Evolutionary conservation across 2,797 vertebrate genomes (phyloP).

Genomic region (Oophaga sylvatica): DNA sequence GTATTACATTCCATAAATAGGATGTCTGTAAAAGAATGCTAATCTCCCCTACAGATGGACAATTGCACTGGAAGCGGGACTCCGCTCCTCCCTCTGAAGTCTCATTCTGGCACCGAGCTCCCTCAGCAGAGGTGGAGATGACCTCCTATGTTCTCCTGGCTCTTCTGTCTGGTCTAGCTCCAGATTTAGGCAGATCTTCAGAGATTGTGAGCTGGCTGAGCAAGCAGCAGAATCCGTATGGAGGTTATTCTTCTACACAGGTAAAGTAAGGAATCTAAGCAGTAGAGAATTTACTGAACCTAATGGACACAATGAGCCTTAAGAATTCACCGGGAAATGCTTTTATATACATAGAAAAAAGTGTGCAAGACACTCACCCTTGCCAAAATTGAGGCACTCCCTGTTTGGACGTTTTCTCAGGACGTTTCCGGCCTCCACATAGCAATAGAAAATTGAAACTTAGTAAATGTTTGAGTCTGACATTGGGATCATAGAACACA

Average conservation of each 20-base stretch:
- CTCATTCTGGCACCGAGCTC: constrained; percentile 43
- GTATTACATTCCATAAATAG: too few relatives aligned
- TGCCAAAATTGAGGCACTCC: too few relatives aligned
- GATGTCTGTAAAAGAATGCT: too few relatives aligned
- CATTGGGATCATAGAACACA: too few relatives aligned
- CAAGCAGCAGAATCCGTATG: constrained; percentile 81
- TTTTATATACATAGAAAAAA: too few relatives aligned
- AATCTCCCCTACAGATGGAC: constrained; percentile 25
- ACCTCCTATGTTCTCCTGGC: constrained; percentile 82
- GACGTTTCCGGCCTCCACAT: too few relatives aligned
- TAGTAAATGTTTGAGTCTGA: too few relatives aligned
- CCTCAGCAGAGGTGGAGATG: constrained; percentile 83
- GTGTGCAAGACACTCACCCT: too few relatives aligned
- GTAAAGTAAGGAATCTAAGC: constrained; percentile 67
- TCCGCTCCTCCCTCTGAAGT: background rate
- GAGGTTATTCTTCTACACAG: constrained; percentile 89
- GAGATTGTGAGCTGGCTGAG: constrained; percentile 78
- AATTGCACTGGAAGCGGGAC: constrained; percentile 41
- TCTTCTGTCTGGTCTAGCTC: constrained; percentile 71
- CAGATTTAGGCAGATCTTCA: constrained; percentile 73
- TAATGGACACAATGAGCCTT: background rate
- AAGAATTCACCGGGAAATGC: too few relatives aligned
- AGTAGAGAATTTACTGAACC: background rate
- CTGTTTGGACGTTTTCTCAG: too few relatives aligned
- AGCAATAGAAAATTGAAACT: too few relatives aligned